Evolutionary conservation across 2,888 invertebrate species (phyloP), one percentile per base, ranked within the genome.

Genomic region (Ochropacha duplaris): DNA sequence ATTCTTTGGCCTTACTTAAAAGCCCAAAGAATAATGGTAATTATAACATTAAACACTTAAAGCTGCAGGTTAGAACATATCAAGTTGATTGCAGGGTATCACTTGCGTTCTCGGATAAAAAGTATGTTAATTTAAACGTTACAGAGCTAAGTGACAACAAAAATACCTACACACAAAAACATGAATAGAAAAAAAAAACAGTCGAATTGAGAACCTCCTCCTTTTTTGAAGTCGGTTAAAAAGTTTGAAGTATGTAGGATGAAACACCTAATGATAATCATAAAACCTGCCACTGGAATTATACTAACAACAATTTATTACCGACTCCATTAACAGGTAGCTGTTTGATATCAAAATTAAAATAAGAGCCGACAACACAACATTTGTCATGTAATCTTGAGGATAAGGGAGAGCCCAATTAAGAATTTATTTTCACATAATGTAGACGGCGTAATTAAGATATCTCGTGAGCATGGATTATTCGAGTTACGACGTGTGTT

Each of bases 381-480:
- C 78, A 80, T 82, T 81, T 81, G 79, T 83, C 84, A 78, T 72
- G 73, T 79, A 74, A 75, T 79, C 71, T 71, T 61, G 54, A 54
- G 68, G 79, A 78, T 82, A 83, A 78, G 66, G 69, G 57, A 49
- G 64, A 60, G 68, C 72, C 82, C 80, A 83, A 86, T 86, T 84
- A 86, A 85, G 84, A 81, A 82, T 80, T 65, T 84, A 81, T 83
- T 77, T 9, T 71, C 74, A 74, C 70, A 68, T 68, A 62, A 57
- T 61, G 60, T 58, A 61, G 60, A 60, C 75, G 73, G 68, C 69
- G 78, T 79, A 86, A 86, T 87, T 86, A 86, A 86, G 86, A 85
- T 85, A 86, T 74, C 80, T 71, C 69, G 69, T 75, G 71, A 69
- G 77, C 79, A 80, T 80, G 79, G 79, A 81, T 84, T 84, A 80